These are phyloP conservation scores for Drosophila ohnishii DNA, from an alignment of 1,140 invertebrate species.

Conservation along the genomic window DNA sequence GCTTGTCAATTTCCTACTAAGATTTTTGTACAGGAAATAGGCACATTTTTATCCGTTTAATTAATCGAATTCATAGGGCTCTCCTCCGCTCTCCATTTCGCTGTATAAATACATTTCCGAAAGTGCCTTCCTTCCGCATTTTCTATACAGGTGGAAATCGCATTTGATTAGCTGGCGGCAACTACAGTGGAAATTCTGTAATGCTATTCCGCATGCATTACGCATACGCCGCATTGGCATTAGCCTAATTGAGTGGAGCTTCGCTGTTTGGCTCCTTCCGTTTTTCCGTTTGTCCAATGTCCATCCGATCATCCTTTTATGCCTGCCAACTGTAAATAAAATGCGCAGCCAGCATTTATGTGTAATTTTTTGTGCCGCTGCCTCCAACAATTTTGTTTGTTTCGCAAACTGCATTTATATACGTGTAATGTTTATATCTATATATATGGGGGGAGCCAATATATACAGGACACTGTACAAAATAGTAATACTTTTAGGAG, in stretches of 20 bases:
- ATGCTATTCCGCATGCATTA: slow-evolving; percentile 35
- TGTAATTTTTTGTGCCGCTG: slow-evolving; percentile 33
- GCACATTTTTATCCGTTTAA: slow-evolving; percentile 35
- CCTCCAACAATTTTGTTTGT: slow-evolving; percentile 41
- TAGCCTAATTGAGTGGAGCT: slow-evolving; percentile 72
- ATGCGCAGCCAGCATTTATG: slow-evolving; percentile 74
- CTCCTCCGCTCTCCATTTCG: neutral
- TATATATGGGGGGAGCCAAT: neutral
- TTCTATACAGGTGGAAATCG: slow-evolving; percentile 39
- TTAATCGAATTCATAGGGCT: slow-evolving; percentile 20
- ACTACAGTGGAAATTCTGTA: slow-evolving; percentile 34
- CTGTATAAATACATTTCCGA: slow-evolving; percentile 39
- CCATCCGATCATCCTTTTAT: slow-evolving; percentile 72
- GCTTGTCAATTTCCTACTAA: slow-evolving; percentile 6
- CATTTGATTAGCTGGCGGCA: slow-evolving; percentile 45
- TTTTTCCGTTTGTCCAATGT: slow-evolving; percentile 9
- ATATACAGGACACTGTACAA: neutral
- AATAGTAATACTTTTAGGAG: too few species aligned
- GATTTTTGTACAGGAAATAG: slow-evolving; percentile 4
- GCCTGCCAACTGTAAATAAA: slow-evolving; percentile 75
- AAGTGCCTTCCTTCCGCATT: slow-evolving; percentile 25
- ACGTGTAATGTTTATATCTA: slow-evolving; percentile 39
- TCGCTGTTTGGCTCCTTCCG: slow-evolving; percentile 24
- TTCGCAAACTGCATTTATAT: slow-evolving; percentile 58
- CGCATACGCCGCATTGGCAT: slow-evolving; percentile 70